Base-by-base conservation (phyloP, 2,888 invertebrate genomes). In the Sminthurinus aureus region DNA sequence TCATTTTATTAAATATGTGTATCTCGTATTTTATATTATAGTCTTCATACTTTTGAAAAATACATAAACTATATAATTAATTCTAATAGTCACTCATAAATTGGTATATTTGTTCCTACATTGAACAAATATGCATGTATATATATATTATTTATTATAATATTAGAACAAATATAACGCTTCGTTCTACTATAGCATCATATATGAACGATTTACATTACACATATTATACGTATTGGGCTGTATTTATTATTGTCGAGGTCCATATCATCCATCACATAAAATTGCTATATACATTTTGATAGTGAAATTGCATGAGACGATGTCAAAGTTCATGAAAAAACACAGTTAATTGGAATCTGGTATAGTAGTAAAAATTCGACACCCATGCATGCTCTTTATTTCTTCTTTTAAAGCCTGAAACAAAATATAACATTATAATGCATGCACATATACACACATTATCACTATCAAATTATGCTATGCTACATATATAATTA, bases 321-420 rank as follows among this genome's bases (percentile, higher is more conserved):
- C 38, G 20, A 51, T 11, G 71, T 71, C 71, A 71, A 24, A 24
- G 71, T 20, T 71, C 71, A 71, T 71, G 18, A 58, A 18, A 13
- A 58, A 15, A 58, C 58, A 6, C 24, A 24, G n/a, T 75, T n/a
- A 75, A 75, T 38, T 20, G 52, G 76, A 76, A 15, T 38, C 76
- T 52, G 76, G 76, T 58, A 92, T 91, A 84, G 92, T 92, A 0
- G 96, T 96, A 87, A 94, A 93, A 88, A 96, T 95, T 86, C 95
- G 92, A 81, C 96, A 91, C 12, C 96, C 96, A 90, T 96, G 96
- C 94, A 96, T 96, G 89, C 93, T 93, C 88, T 94, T 94, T 85
- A 96, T 96, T 91, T 96, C 94, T 87, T 93, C 92, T 89, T 94
- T 94, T 69, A 96, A 91, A 8, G 93, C 92, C 92, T 92, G 90